Evolutionary conservation across 2,113 vertebrate genomes (phyloP), one percentile per base, ranked within the genome.

Genomic region (Prinia subflava): DNA sequence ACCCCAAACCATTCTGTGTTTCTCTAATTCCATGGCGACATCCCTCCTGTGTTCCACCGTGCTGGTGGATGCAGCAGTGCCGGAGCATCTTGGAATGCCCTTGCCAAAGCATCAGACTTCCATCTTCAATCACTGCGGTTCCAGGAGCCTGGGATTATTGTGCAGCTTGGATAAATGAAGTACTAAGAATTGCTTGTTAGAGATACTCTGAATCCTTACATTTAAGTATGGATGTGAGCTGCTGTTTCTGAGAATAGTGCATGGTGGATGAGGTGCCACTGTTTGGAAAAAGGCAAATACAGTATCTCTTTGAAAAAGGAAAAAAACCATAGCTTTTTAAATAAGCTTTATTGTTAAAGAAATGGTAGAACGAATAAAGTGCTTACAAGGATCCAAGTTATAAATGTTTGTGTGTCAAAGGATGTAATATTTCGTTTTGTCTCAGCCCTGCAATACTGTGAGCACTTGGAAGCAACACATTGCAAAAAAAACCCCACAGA

Each of bases 61-160:
- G 42, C 3, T 2, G 50, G n/a, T 8, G 16, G 14, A 1, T 1
- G 53, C 30, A 8, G 49, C 86, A 2, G 39, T 5, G 44, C 15
- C 3, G 4, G 49, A 14, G 56, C 10, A 20, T 55, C 7, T 46
- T 16, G 52, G 21, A 20, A 4, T 4, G 50, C 3, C 46, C 56
- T 49, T 15, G 15, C 23, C 33, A 6, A 5, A 63, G 22, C 41
- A 35, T 31, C 37, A 2, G 37, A 14, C 11, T 16, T 28, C 1
- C 3, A 7, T 7, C 19, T 28, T 28, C 10, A 5, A 6, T 57
- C 3, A 4, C 13, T 22, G 16, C 1, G 3, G 7, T 15, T 41
- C 15, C 35, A 10, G 2, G 52, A 71, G 9, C 41, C 24, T n/a
- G 15, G 19, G 53, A 9, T 46, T 69, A 14, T 18, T 13, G 3